A percentile compares a stretch with the other conserved stretches of the same genome.
Evolutionary conservation across 2,888 invertebrate species (phyloP).

Genomic region (Brenthis ino): DNA sequence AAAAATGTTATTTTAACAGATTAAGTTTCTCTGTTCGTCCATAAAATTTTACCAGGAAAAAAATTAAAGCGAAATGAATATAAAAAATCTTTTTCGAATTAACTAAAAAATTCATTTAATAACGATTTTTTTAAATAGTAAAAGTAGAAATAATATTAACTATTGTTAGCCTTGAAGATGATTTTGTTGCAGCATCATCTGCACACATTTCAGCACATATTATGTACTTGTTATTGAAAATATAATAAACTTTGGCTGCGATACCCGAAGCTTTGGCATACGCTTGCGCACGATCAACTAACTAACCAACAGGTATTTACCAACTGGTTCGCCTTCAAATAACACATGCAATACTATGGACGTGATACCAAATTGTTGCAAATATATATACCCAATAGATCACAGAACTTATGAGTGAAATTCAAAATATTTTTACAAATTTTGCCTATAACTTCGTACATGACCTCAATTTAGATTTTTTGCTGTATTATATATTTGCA

Average conservation of each 20-base stretch:
- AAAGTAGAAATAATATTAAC: neutral
- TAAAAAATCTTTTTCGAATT: too few species aligned
- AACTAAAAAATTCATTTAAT: too few species aligned
- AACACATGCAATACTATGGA: conserved; percentile 45
- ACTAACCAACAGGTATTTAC: conserved; percentile 49
- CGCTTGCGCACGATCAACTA: conserved; percentile 43
- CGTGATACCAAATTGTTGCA: conserved; percentile 37
- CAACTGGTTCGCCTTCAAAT: conserved; percentile 61
- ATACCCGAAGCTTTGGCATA: conserved; percentile 38
- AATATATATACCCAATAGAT: conserved; percentile 23
- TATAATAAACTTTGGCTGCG: conserved; percentile 40
- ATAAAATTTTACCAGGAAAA: too few species aligned
- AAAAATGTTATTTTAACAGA: too few species aligned
- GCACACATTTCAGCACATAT: neutral
- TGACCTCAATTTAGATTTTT: too few species aligned
- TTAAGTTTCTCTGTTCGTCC: too few species aligned
- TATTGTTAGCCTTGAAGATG: neutral
- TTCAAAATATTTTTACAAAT: neutral
- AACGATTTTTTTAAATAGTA: too few species aligned
- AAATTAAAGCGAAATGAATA: too few species aligned
- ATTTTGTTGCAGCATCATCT: neutral
- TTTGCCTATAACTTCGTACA: too few species aligned
- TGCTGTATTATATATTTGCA: too few species aligned
- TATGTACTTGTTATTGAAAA: conserved; percentile 36
- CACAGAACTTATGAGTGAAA: neutral